phyloP scores from a whole-genome alignment of 2,888 invertebrate genomes.

The Blastobasis lacticolella region DNA sequence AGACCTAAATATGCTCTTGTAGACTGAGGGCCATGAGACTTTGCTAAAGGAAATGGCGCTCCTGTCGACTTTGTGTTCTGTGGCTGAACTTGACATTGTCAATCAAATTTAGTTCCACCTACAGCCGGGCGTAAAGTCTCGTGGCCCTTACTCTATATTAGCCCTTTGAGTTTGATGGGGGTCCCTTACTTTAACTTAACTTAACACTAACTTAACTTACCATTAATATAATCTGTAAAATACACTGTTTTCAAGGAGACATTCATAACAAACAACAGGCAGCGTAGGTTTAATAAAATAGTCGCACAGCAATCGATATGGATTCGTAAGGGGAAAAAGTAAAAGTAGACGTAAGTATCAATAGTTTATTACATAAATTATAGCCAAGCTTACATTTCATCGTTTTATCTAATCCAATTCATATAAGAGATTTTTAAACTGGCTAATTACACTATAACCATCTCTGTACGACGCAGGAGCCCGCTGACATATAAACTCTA shows the following conservation, averaged over 20 bases:
- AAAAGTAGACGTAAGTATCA: slow-evolving; percentile 50
- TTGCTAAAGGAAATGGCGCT: too few species aligned
- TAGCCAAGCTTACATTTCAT: slow-evolving; percentile 72
- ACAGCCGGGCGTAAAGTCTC: too few species aligned
- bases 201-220: too few species aligned
- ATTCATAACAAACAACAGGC: background rate
- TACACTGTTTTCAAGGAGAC: background rate
- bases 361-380: slow-evolving; percentile 74
- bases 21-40: too few species aligned
- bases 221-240: too few species aligned
- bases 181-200: too few species aligned
- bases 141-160: too few species aligned
- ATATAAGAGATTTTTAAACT: slow-evolving; percentile 56
- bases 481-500: slow-evolving; percentile 20
- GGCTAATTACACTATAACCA: slow-evolving; percentile 50
- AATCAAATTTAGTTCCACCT: too few species aligned
- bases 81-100: too few species aligned
- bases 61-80: too few species aligned
- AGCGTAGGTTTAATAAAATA: background rate
- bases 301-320: background rate
- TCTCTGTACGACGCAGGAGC: slow-evolving; percentile 44
- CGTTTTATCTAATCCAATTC: slow-evolving; percentile 56
- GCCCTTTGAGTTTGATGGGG: too few species aligned
- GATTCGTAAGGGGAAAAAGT: slow-evolving; percentile 20
- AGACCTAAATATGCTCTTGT: too few species aligned